Conservation (phyloP, 2,113 vertebrate genomes). For the Ctenomys sociabilis region DNA sequence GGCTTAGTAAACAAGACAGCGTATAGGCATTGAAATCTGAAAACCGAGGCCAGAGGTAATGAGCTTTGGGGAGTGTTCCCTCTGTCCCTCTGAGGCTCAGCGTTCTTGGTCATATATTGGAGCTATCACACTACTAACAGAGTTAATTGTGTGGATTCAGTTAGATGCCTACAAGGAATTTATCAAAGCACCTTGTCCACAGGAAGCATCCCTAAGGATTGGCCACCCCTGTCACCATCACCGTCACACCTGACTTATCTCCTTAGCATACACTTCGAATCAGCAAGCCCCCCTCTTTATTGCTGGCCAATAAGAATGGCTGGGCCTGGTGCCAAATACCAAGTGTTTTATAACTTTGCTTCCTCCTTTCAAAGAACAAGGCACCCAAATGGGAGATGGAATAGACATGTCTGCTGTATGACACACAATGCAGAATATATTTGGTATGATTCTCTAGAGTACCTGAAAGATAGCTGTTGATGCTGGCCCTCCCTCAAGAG, state of each 20-base stretch:
- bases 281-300: neutral
- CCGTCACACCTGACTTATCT: neutral
- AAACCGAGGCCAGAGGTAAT: neutral
- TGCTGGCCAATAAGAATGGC: neutral
- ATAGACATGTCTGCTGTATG: neutral
- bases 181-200: neutral
- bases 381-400: neutral
- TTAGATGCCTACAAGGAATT: neutral
- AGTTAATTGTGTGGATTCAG: neutral
- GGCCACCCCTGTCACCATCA: neutral
- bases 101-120: slow-evolving; percentile 19
- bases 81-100: neutral
- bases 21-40: slow-evolving; percentile 1
- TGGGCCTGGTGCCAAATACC: neutral
- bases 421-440: slow-evolving; percentile 14
- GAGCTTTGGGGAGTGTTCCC: neutral
- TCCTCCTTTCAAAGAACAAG: neutral
- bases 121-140: neutral
- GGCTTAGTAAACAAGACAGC: slow-evolving; percentile 24
- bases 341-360: slow-evolving; percentile 36
- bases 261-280: neutral
- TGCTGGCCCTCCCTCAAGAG: neutral
- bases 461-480: neutral
- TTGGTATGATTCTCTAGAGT: neutral
- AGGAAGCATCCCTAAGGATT: neutral